Evolutionary conservation across 1,140 invertebrate species (phyloP).

Genomic region (Popillia japonica): DNA sequence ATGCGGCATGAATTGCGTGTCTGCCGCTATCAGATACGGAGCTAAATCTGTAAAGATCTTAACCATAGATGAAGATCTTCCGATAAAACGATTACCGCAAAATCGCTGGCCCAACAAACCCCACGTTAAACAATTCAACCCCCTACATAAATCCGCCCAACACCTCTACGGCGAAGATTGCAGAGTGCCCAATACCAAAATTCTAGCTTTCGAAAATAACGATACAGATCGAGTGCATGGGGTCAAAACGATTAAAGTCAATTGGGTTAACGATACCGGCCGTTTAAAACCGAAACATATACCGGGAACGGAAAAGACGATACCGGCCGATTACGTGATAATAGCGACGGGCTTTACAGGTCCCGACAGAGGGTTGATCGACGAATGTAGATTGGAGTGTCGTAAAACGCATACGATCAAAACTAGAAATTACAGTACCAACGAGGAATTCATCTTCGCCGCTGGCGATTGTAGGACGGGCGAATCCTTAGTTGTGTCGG

Average conservation of each 20-base stretch:
- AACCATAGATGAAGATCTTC: slow-evolving; percentile 94
- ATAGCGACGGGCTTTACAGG: slow-evolving; percentile 99
- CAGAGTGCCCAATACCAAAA: slow-evolving; percentile 89
- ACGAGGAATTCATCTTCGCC: slow-evolving; percentile 88
- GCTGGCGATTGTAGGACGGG: slow-evolving; percentile 97
- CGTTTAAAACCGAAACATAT: slow-evolving; percentile 95
- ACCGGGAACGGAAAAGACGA: slow-evolving; percentile 81
- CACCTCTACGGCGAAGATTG: slow-evolving; percentile 85
- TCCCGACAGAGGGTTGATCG: slow-evolving; percentile 89
- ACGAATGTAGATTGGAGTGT: slow-evolving; percentile 83
- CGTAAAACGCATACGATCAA: slow-evolving; percentile 93
- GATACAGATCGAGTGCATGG: slow-evolving; percentile 89
- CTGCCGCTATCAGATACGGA: slow-evolving; percentile 94
- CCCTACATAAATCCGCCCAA: slow-evolving; percentile 95
- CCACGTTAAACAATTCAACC: slow-evolving; percentile 94
- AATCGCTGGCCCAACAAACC: slow-evolving; percentile 99
- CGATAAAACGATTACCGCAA: slow-evolving; percentile 76
- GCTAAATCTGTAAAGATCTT: slow-evolving; percentile 96
- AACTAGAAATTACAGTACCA: slow-evolving; percentile 85
- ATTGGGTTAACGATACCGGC: slow-evolving; percentile 94
- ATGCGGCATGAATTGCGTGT: slow-evolving; percentile 99
- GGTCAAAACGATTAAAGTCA: slow-evolving; percentile 87
- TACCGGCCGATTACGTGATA: slow-evolving; percentile 89
- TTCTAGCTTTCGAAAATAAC: slow-evolving; percentile 94
- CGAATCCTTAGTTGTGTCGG: slow-evolving; percentile 98